Percentiles rank a stretch among this genome's conserved stretches.
These are phyloP conservation scores for Pseudomyrmex flavicornis DNA, from an alignment of 1,140 invertebrate species.

Conservation along the genomic window DNA sequence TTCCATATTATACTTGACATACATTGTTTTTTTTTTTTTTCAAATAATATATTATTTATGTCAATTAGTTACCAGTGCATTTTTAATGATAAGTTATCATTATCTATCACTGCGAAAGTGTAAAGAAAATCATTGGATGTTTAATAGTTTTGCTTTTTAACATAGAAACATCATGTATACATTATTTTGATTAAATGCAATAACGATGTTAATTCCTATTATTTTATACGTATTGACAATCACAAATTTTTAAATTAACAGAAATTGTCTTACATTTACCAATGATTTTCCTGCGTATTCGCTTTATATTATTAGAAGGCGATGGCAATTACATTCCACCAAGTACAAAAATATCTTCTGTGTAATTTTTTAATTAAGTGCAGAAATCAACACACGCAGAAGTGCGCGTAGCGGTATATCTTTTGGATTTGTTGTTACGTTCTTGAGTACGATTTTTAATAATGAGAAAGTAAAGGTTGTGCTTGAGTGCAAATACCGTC, in stretches of 20 bases:
- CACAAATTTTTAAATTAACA: not conserved
- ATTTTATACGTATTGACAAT: too few relatives aligned
- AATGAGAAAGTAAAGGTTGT: constrained; percentile 74
- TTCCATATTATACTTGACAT: not conserved
- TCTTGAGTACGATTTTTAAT: constrained; percentile 60
- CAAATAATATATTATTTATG: not conserved
- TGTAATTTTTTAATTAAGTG: constrained; percentile 60
- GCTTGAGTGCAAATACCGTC: constrained; percentile 73
- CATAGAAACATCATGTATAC: not conserved
- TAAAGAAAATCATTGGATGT: constrained; percentile 30
- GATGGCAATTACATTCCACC: constrained; percentile 67
- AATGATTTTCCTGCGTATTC: constrained; percentile 21
- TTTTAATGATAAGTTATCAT: constrained; percentile 31
- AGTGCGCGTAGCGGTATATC: constrained; percentile 53
- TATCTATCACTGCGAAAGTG: not conserved
- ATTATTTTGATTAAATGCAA: too few relatives aligned
- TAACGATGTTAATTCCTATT: too few relatives aligned
- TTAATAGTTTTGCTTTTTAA: not conserved
- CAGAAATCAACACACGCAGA: constrained; percentile 58
- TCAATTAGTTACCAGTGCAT: not conserved
- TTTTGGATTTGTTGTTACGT: constrained; percentile 63
- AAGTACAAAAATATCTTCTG: constrained; percentile 73
- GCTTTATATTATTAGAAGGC: constrained; percentile 10
- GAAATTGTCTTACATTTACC: not conserved
- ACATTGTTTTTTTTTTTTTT: not conserved